Conservation (phyloP, 2,888 invertebrate genomes). For the Drosophila ezoana region DNA sequence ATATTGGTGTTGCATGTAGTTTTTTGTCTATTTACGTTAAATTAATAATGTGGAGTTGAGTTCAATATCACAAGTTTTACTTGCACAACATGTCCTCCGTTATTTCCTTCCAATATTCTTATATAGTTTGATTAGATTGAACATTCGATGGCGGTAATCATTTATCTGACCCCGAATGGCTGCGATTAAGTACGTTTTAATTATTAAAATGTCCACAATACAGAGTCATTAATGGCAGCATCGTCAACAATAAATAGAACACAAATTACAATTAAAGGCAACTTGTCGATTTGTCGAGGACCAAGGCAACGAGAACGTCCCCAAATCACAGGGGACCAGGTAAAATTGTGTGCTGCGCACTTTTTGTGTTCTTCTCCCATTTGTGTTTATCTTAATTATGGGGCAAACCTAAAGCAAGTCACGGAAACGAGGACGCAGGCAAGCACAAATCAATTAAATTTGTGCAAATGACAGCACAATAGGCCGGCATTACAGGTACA, state of each 20-base stretch:
- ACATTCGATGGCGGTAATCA: not conserved
- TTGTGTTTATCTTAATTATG: constrained; percentile 55
- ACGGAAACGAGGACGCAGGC: constrained; percentile 19
- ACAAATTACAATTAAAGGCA: constrained; percentile 45
- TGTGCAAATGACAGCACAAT: constrained; percentile 51
- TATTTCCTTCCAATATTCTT: not conserved
- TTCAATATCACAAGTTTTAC: not conserved
- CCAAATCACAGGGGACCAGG: constrained; percentile 12
- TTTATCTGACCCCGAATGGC: not conserved
- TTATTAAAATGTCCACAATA: constrained; percentile 11
- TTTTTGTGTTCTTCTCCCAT: constrained; percentile 29
- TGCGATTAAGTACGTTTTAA: constrained; percentile 8
- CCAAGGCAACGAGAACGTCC: not conserved
- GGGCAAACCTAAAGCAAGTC: constrained; percentile 27
- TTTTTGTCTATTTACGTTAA: no score
- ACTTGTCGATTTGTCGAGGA: constrained; percentile 39
- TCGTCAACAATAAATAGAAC: constrained; percentile 22
- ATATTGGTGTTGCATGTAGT: no score
- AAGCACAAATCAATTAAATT: constrained; percentile 68
- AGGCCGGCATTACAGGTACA: constrained; percentile 27
- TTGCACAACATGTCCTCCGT: not conserved
- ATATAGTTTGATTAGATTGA: not conserved
- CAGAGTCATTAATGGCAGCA: constrained; percentile 22
- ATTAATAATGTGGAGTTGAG: no score
- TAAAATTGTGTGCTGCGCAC: constrained; percentile 31